Evolutionary conservation across 2,113 vertebrate genomes (phyloP).

Genomic region (Dinomys branickii): DNA sequence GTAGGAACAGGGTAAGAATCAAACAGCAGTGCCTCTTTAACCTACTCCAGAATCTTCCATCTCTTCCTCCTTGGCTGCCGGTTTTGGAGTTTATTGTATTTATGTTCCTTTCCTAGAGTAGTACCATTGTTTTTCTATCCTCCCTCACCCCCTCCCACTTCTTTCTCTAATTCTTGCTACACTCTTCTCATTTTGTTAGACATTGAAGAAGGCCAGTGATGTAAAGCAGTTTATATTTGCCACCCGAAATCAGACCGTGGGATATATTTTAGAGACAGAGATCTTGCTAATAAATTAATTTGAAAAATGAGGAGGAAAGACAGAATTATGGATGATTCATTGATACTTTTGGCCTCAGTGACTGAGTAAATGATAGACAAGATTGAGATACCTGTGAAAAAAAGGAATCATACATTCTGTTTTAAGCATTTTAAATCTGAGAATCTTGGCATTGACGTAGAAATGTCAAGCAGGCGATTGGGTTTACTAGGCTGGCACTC

Average conservation of each 20-base stretch:
- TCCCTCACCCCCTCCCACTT: neutral
- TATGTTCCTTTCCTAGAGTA: neutral
- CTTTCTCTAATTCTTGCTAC: neutral
- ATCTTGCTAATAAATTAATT: neutral
- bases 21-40: neutral
- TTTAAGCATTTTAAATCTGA: slow-evolving; percentile 17
- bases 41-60: neutral
- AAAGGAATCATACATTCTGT: neutral
- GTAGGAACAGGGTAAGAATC: neutral
- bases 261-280: neutral
- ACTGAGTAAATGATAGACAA: neutral
- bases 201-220: slow-evolving; percentile 15
- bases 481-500: neutral
- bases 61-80: neutral
- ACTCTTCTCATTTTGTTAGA: neutral
- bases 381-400: neutral
- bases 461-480: neutral
- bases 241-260: neutral
- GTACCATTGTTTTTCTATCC: neutral
- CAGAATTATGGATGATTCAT: neutral
- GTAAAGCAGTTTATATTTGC: slow-evolving; percentile 18
- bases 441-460: neutral
- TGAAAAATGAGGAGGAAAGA: neutral
- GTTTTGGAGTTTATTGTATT: neutral
- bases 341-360: neutral